Conservation (phyloP, 1,140 invertebrate genomes). For the Hermatobates lingyangjiaoensis region DNA sequence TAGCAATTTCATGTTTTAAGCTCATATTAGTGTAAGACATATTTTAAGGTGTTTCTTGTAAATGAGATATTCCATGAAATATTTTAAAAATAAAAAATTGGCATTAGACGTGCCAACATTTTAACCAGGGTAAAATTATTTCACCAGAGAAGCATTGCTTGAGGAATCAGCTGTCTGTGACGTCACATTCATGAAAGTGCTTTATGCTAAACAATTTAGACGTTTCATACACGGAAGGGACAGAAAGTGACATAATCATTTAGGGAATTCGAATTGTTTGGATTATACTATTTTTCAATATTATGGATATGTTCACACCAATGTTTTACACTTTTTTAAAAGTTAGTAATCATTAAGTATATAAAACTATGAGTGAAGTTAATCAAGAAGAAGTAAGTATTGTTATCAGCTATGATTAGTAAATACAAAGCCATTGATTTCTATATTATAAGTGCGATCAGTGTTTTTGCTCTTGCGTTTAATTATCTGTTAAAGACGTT, state of each 20-base stretch:
- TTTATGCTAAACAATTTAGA: slow-evolving; percentile 8
- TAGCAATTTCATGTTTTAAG: too few species aligned
- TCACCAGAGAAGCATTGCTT: too few species aligned
- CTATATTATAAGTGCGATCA: slow-evolving; percentile 1
- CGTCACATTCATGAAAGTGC: slow-evolving; percentile 11
- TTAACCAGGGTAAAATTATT: too few species aligned
- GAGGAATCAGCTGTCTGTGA: slow-evolving; percentile 9
- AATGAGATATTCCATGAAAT: too few species aligned
- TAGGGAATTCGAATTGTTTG: neutral
- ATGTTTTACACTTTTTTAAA: neutral
- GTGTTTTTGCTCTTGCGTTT: neutral
- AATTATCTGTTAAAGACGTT: slow-evolving; percentile 2
- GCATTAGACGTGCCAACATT: too few species aligned
- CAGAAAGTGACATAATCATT: neutral
- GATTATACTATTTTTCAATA: slow-evolving; percentile 1
- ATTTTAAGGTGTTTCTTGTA: too few species aligned
- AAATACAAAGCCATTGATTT: slow-evolving; percentile 4
- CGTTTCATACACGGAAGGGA: neutral
- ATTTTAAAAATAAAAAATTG: too few species aligned
- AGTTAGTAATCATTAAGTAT: neutral
- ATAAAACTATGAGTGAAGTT: slow-evolving; percentile 41
- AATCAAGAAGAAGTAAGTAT: slow-evolving; percentile 48
- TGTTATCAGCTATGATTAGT: slow-evolving; percentile 13
- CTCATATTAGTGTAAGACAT: too few species aligned
- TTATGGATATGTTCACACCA: neutral